phyloP scores from a whole-genome alignment of 2,797 vertebrate genomes.

The Anas bernieri region DNA sequence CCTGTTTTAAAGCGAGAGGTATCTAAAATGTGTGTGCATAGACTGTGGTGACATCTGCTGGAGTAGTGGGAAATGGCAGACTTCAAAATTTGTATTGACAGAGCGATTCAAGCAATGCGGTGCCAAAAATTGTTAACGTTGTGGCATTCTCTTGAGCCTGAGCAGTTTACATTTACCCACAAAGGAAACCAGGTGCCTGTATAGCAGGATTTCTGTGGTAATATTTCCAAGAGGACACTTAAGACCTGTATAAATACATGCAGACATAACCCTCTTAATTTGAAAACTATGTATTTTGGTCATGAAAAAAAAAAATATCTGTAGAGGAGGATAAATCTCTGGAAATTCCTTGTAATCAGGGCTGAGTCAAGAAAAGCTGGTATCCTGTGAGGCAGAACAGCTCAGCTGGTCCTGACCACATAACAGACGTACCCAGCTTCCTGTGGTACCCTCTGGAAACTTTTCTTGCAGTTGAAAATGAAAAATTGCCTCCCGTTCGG shows the following conservation, averaged over 20 bases:
- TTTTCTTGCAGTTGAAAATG: background rate
- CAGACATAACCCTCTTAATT: background rate
- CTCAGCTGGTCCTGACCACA: background rate
- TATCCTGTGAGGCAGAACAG: background rate
- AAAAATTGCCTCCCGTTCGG: background rate
- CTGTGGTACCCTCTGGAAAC: background rate
- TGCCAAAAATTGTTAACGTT: background rate
- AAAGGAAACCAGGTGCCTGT: background rate
- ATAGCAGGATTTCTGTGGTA: background rate
- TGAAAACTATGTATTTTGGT: background rate
- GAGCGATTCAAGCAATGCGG: background rate
- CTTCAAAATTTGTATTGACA: background rate
- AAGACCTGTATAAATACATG: background rate
- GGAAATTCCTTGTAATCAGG: background rate
- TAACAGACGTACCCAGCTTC: background rate
- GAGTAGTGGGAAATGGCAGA: constrained; percentile 7
- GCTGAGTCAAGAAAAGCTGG: background rate
- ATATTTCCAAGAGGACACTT: background rate
- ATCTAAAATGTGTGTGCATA: background rate
- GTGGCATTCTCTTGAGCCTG: background rate
- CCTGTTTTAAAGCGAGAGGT: background rate
- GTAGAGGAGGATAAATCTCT: background rate
- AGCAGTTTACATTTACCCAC: background rate
- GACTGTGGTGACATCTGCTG: constrained; percentile 61
- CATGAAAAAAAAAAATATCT: background rate